Base-by-base conservation (phyloP, 1,140 invertebrate genomes). In the Ceratina calcarata region DNA sequence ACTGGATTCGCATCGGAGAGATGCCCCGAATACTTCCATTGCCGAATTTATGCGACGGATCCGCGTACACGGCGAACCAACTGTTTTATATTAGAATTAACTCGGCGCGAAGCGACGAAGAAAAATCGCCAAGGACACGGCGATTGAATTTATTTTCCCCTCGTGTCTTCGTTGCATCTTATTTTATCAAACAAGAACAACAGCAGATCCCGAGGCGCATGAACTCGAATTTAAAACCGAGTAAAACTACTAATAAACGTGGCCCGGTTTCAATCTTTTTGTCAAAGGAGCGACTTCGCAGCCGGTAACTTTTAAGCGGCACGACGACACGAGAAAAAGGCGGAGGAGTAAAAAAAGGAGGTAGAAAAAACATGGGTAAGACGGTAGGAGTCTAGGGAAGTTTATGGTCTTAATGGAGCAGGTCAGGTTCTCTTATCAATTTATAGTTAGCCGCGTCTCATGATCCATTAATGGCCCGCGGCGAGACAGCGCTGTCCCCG, bases 401-500 rank as follows among this genome's bases (percentile, higher is more conserved):
- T 86, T 86, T 70, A 69, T 83, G 80, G 78, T 78, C 81, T 86
- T 87, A 87, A 87, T 87, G 85, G 82, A 86, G 80, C 73, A 79
- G 78, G 74, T 86, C 78, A 79, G 71, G 77, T 86, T 88, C 79
- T 86, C 81, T 90, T 86, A 89, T 90, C 88, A 90, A 89, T 89
- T 86, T 89, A 86, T 89, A 89, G 85, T 88, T 88, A 87, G 81
- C 68, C 82, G 66, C 76, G 77, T 89, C 81, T 89, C 83, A 83
- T 89, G 89, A 89, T 88, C 89, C 88, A 90, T 90, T 90, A 90
- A 90, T 90, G 83, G 86, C 82, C 68, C 62, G 74, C 87, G 83
- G 84, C 87, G 82, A 87, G 86, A 87, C 84, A 74, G 83, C 79
- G 78, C 80, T 86, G 89, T 91, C 83, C 88, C 86, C 86, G 85